These are phyloP conservation scores for Mechanitis mazaeus DNA, from an alignment of 2,888 invertebrate species.

Conservation along the genomic window DNA sequence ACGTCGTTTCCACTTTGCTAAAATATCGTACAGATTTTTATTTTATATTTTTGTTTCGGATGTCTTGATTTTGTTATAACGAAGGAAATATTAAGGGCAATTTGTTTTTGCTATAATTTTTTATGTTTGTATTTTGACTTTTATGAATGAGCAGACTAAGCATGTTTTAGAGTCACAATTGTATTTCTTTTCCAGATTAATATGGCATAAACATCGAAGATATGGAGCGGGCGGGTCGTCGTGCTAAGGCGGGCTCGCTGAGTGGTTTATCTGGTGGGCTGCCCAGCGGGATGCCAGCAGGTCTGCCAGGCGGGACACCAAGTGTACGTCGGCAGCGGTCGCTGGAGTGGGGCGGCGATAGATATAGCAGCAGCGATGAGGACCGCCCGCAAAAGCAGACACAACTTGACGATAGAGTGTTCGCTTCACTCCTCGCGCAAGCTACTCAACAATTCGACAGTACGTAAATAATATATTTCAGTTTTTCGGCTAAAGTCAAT, in stretches of 20 bases:
- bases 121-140: neutral
- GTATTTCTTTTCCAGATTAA: conserved; percentile 46
- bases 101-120: conserved; percentile 15
- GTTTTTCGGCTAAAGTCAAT: neutral
- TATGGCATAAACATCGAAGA: conserved; percentile 57
- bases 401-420: conserved; percentile 70
- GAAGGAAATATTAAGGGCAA: conserved; percentile 14
- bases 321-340: conserved; percentile 74
- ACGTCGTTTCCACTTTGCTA: conserved; percentile 62
- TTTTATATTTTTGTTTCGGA: conserved; percentile 14
- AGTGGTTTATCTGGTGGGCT: conserved; percentile 61
- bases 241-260: conserved; percentile 66
- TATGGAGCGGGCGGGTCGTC: conserved; percentile 69
- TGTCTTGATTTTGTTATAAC: conserved; percentile 10
- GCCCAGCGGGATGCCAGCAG: conserved; percentile 60
- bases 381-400: conserved; percentile 70
- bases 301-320: conserved; percentile 43
- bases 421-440: conserved; percentile 72
- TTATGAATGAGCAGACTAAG: neutral
- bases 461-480: conserved; percentile 39
- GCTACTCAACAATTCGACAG: conserved; percentile 74
- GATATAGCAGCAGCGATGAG: conserved; percentile 76
- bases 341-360: conserved; percentile 76
- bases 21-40: conserved; percentile 52
- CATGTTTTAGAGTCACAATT: too few relatives aligned